phyloP scores from a whole-genome alignment of 2,888 invertebrate species.

The Pecten maximus region DNA sequence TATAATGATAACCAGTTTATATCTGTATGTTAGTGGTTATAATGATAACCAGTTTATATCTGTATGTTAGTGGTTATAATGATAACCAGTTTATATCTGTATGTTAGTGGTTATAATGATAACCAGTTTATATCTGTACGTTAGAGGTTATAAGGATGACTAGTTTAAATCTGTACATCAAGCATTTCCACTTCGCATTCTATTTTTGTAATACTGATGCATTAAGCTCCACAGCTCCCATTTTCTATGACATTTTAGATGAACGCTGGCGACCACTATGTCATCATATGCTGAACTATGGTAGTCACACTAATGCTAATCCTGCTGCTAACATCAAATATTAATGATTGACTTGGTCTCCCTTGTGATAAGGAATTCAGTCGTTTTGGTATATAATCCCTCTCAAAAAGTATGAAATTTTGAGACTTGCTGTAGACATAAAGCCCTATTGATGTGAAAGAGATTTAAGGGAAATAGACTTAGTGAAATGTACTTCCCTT shows the following conservation, averaged over 20 bases:
- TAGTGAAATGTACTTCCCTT: no score
- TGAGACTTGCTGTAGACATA: no score
- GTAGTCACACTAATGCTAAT: not conserved
- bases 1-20: not conserved
- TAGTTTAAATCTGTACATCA: no score
- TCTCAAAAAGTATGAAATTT: no score
- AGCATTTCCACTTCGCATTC: not conserved
- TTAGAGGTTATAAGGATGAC: no score
- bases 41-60: no score
- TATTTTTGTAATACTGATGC: not conserved
- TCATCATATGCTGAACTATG: not conserved
- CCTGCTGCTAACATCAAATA: not conserved
- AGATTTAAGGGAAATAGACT: no score
- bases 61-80: not conserved
- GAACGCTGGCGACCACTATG: not conserved
- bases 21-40: not conserved
- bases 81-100: not conserved
- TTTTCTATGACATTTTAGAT: not conserved
- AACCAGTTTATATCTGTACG: no score
- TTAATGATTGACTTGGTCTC: not conserved
- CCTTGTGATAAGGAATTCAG: no score
- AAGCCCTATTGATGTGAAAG: no score
- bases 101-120: not conserved
- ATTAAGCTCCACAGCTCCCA: not conserved
- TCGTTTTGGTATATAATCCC: no score